A percentile compares a stretch with the other conserved stretches of the same genome.
phyloP scores from a whole-genome alignment of 2,888 invertebrate species.

The Erebia ligea region DNA sequence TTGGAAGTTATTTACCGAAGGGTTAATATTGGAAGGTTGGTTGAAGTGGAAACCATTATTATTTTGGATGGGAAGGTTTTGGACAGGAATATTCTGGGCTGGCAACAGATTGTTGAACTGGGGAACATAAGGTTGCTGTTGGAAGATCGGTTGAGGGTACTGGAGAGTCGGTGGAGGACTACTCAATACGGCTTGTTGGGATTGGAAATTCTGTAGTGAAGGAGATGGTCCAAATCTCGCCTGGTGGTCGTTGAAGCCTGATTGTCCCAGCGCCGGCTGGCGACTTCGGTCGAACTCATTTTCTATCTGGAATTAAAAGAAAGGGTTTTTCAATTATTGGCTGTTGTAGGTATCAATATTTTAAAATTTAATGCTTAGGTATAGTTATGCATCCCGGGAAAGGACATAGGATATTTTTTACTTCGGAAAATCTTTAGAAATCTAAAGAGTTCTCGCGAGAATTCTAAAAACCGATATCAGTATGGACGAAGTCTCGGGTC shows the following conservation, averaged over 20 bases:
- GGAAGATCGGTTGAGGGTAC: constrained; percentile 66
- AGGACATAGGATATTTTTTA: neutral
- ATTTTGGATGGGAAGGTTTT: constrained; percentile 53
- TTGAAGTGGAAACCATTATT: constrained; percentile 62
- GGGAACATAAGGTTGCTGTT: constrained; percentile 66
- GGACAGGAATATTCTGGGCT: constrained; percentile 55
- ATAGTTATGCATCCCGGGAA: no score
- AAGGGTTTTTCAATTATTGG: constrained; percentile 22
- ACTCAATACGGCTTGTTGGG: constrained; percentile 55
- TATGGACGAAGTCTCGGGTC: no score
- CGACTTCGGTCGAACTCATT: constrained; percentile 79
- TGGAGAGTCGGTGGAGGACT: constrained; percentile 62
- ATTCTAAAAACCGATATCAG: no score
- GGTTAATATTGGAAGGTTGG: constrained; percentile 54
- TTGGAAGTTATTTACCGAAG: constrained; percentile 53
- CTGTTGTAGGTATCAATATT: no score
- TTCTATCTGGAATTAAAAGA: constrained; percentile 70
- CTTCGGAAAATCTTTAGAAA: no score
- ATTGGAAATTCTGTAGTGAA: constrained; percentile 70
- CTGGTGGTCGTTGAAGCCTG: constrained; percentile 75
- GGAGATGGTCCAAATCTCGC: constrained; percentile 75
- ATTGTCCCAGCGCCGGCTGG: constrained; percentile 66
- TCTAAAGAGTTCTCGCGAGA: no score
- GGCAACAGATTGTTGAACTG: constrained; percentile 67
- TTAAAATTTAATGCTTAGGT: no score